Conservation (phyloP, 2,888 invertebrate genomes). For the Tricholauxania praeusta region DNA sequence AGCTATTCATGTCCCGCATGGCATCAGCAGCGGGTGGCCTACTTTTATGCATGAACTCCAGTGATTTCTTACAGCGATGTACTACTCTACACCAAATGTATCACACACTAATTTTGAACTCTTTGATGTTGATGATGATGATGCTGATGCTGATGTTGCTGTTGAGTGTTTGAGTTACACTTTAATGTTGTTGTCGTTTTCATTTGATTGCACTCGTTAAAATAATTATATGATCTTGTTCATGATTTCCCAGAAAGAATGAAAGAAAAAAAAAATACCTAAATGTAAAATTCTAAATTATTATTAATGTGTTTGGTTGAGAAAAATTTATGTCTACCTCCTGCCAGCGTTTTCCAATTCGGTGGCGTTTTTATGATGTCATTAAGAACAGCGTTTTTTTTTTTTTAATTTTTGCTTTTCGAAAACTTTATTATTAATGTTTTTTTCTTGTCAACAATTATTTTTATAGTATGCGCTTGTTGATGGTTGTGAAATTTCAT, state of each 20-base stretch:
- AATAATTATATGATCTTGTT: not conserved
- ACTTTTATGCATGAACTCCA: not conserved
- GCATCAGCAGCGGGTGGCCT: slow-evolving; percentile 35
- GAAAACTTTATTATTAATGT: not conserved
- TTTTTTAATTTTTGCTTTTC: not conserved
- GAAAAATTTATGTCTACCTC: no score
- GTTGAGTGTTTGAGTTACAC: slow-evolving; percentile 6
- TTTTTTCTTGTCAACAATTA: no score
- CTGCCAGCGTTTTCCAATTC: slow-evolving; percentile 2
- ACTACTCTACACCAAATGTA: slow-evolving; percentile 9
- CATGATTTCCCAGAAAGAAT: no score
- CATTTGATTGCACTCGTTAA: slow-evolving; percentile 31
- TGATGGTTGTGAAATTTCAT: no score
- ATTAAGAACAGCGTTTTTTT: slow-evolving; percentile 7
- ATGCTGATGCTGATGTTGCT: slow-evolving; percentile 28
- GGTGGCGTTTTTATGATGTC: slow-evolving; percentile 27
- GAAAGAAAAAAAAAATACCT: no score
- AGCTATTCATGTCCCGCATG: slow-evolving; percentile 16
- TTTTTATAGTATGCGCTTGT: no score
- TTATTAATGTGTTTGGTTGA: not conserved
- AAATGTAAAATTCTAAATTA: slow-evolving; percentile 6
- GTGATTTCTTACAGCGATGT: not conserved
- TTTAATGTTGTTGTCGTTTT: slow-evolving; percentile 36
- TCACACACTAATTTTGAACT: slow-evolving; percentile 36
- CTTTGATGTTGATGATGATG: not conserved